Base-by-base conservation (phyloP, 2,113 vertebrate genomes). In the Ophthalmotilapia sp. region DNA sequence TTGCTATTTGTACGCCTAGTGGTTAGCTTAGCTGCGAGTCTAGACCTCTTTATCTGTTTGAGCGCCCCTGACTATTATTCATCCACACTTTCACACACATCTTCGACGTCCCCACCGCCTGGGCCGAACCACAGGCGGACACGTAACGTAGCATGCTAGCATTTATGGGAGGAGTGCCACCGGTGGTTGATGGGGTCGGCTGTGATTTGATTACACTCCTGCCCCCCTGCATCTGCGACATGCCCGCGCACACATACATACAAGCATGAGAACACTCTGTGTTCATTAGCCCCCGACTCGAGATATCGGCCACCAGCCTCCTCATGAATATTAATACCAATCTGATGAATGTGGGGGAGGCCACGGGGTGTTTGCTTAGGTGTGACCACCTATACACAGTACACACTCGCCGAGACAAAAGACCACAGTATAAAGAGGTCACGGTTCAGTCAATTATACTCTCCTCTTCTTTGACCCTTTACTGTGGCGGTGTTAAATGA, bases 131-230 rank as follows among this genome's bases (percentile, higher is more conserved):
- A 9, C 89, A 86, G 83, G 89, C 79, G 56, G 26, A 47, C 84
- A 9, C 10, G 79, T 81, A 38, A 83, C 10, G 70, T 89, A 31
- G 83, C 88, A 29, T 88, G 88, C 56, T 86, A 60, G 33, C n/a
- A 80, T 29, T 75, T 60, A 56, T 2, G 47, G 79, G 87, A 89
- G 91, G 80, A 62, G 84, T 90, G 65, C 91, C 89, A 75, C 86
- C 89, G 85, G 91, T 93, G 94, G 94, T 91, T 95, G 95, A 95
- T 94, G 93, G 85, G 91, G 92, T 79, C 31, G 82, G 86, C 89
- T 90, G 89, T 91, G 92, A 95, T 96, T 93, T 93, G 93, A 94
- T 96, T 95, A 95, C 89, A 85, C 87, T 73, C 90, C 91, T 84
- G 79, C 90, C 93, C 94, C 87, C 91, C 89, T 65, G 79, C 89